Percentiles rank a stretch among this genome's conserved stretches.
phyloP scores from a whole-genome alignment of 2,888 invertebrate genomes.

The Merodon equestris region DNA sequence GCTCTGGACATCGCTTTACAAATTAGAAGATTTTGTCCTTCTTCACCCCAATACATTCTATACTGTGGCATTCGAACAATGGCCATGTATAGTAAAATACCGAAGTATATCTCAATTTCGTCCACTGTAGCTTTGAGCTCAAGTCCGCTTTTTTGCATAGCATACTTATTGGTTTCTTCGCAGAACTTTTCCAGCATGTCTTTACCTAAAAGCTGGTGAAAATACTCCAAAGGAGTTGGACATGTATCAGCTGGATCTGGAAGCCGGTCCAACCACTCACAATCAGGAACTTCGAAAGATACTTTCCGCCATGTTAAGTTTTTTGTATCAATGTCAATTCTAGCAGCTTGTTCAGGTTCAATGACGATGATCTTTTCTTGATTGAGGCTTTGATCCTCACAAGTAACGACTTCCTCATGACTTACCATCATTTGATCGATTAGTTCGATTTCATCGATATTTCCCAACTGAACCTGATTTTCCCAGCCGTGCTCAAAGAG shows the following conservation, averaged over 20 bases:
- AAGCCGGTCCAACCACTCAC: too few relatives aligned
- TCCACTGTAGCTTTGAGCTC: slow-evolving; percentile 1
- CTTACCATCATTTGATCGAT: background rate
- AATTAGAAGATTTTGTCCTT: slow-evolving; percentile 5
- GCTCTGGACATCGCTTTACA: slow-evolving; percentile 2
- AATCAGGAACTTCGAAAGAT: too few relatives aligned
- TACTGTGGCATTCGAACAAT: slow-evolving; percentile 5
- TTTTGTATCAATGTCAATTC: background rate
- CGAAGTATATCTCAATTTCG: slow-evolving; percentile 11
- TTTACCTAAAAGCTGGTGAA: background rate
- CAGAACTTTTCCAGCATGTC: background rate
- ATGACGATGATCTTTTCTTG: background rate
- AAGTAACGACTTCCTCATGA: slow-evolving; percentile 6
- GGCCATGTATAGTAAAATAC: slow-evolving; percentile 1
- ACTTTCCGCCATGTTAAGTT: too few relatives aligned
- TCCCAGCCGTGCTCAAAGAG: slow-evolving; percentile 8
- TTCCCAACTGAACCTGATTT: background rate
- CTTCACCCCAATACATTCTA: slow-evolving; percentile 15
- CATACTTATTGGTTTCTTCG: background rate
- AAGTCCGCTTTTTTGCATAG: background rate
- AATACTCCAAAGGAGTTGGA: slow-evolving; percentile 5
- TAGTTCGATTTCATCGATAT: slow-evolving; percentile 7
- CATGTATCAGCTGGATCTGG: too few relatives aligned
- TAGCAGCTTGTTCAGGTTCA: background rate
- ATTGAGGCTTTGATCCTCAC: slow-evolving; percentile 1